Evolutionary conservation across 2,113 vertebrate genomes (phyloP).

Genomic region (Apus apus): DNA sequence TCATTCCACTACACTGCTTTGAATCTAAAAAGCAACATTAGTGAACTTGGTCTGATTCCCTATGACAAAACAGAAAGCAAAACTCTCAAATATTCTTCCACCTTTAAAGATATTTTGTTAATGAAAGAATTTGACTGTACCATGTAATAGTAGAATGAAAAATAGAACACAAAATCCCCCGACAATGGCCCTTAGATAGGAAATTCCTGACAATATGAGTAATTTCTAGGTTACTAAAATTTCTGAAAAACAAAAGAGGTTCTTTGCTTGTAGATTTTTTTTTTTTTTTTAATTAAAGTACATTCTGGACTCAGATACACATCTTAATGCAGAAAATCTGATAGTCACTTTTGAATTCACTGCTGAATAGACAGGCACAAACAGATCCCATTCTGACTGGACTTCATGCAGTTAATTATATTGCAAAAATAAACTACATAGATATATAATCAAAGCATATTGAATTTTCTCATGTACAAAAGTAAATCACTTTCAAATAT

Average conservation of each 20-base stretch:
- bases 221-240: background rate
- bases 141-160: background rate
- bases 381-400: background rate
- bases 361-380: background rate
- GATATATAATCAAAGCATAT: background rate
- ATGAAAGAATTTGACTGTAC: background rate
- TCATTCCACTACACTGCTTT: background rate
- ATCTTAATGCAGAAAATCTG: background rate
- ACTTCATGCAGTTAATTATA: background rate
- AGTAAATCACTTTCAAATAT: background rate
- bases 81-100: background rate
- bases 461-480: background rate
- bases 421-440: background rate
- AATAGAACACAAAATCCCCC: background rate
- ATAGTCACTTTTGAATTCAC: background rate
- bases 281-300: background rate
- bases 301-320: background rate
- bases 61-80: background rate
- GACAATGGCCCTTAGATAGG: background rate
- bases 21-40: background rate
- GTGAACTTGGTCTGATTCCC: background rate
- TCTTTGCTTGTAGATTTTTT: background rate
- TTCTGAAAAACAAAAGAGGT: background rate
- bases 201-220: background rate
- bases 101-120: background rate